Conservation (phyloP, 2,888 invertebrate species). For the Rambutsinella grinnellia region DNA sequence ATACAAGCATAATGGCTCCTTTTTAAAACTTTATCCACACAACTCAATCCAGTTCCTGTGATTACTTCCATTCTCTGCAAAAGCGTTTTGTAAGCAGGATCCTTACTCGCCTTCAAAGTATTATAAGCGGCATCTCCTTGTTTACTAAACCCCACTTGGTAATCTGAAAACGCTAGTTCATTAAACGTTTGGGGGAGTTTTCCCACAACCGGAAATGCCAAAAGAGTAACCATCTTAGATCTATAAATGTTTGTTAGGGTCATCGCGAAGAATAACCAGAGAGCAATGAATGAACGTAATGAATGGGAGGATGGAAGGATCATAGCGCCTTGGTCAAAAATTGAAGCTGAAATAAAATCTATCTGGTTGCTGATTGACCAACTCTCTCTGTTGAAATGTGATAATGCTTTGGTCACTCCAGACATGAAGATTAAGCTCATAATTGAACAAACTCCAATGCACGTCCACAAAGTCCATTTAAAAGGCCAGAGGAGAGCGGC, state of each 20-base stretch:
- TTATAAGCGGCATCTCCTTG: conserved; percentile 57
- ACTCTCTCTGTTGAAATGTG: conserved; percentile 14
- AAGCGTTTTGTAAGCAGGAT: conserved; percentile 48
- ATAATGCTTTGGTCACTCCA: conserved; percentile 24
- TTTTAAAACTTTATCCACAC: conserved; percentile 54
- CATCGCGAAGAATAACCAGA: conserved; percentile 53
- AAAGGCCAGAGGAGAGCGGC: conserved; percentile 54
- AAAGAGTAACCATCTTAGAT: conserved; percentile 44
- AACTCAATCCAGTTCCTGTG: conserved; percentile 44
- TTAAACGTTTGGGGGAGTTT: conserved; percentile 47
- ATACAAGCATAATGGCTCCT: conserved; percentile 47
- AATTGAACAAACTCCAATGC: conserved; percentile 26
- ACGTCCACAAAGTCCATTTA: conserved; percentile 35
- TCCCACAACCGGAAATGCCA: conserved; percentile 52
- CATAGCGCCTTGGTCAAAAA: conserved; percentile 46
- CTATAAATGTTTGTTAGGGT: conserved; percentile 54
- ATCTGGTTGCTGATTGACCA: conserved; percentile 39
- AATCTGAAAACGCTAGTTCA: conserved; percentile 45
- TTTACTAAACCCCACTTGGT: conserved; percentile 55
- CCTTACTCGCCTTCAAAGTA: conserved; percentile 43
- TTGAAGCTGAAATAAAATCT: conserved; percentile 43
- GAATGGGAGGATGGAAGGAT: conserved; percentile 27
- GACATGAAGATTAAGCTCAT: conserved; percentile 21
- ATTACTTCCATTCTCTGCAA: conserved; percentile 54
- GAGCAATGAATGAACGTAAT: conserved; percentile 33